Evolutionary conservation across 2,888 invertebrate species (phyloP), one percentile per base, ranked within the genome.

Genomic region (Himalopsyche japonica): DNA sequence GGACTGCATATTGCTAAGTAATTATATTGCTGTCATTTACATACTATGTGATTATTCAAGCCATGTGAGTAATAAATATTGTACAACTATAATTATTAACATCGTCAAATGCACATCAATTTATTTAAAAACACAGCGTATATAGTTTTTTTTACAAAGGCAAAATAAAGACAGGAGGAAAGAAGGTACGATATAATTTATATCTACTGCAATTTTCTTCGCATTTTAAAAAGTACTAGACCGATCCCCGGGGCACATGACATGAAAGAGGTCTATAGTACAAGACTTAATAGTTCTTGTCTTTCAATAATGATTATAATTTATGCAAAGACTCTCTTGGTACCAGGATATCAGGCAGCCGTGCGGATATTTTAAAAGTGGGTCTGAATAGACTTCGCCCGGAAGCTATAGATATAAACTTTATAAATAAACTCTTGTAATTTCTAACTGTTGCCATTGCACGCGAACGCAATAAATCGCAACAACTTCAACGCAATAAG

Each of bases 381-480:
- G 70, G 70, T 27, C 70, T 70, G 27, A 79, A 43, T 43, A 83
- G 84, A 84, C 82, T 81, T 81, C 64, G 80, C 80, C 86, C 86
- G 86, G 85, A 85, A 85, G 85, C 84, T 43, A 82, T 82, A 81
- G 70, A 70, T 70, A 30, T 70, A 70, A 30, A 48, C 82, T 85
- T 85, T 85, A 84, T 83, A 81, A 86, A 85, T 84, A 85, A 83
- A 84, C 57, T 80, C 57, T 79, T 64, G 57, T 82, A 79, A 80
- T 82, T 57, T 82, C 84, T 82, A 82, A 84, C 81, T 79, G 85
- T 80, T 70, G 43, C 48, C 80, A 76, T 70, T 83, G 85, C 86
- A 86, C 86, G 86, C 83, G 83, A 86, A 76, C 79, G 82, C 78
- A 76, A 85, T 86, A 85, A 86, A 86, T 85, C 78, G 79, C 79